A percentile compares a stretch with the other conserved stretches of the same genome.
Evolutionary conservation across 2,113 vertebrate genomes (phyloP).

Genomic region (Xerus inauris): DNA sequence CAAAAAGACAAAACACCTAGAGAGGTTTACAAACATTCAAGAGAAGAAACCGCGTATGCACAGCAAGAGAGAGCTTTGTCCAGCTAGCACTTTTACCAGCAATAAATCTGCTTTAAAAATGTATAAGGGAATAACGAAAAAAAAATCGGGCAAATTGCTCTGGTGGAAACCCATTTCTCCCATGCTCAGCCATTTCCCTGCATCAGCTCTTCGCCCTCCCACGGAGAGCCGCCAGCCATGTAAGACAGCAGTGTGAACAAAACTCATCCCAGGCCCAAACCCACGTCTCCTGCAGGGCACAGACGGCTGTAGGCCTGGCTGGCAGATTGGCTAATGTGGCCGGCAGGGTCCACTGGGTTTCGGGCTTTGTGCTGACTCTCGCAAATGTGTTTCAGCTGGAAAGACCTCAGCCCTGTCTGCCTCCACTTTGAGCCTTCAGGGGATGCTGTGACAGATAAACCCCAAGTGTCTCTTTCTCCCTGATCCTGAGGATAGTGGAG

Average conservation of each 20-base stretch:
- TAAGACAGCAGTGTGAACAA: background rate
- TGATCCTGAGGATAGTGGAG: background rate
- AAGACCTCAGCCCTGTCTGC: background rate
- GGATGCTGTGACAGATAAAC: background rate
- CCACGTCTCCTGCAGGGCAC: background rate
- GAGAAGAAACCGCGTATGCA: background rate
- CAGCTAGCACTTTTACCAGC: constrained; percentile 61
- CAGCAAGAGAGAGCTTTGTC: constrained; percentile 54
- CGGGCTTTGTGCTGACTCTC: background rate
- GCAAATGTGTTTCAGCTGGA: background rate
- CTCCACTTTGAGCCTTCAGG: background rate
- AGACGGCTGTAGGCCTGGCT: background rate
- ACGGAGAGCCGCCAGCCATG: background rate
- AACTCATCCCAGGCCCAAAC: background rate
- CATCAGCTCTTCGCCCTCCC: background rate
- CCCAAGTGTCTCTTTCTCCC: background rate
- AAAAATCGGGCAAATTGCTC: background rate
- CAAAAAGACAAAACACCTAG: constrained; percentile 51
- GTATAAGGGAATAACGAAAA: constrained; percentile 20
- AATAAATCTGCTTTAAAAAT: constrained; percentile 70
- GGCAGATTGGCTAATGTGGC: too few species aligned
- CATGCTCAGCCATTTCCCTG: background rate
- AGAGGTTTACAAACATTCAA: constrained; percentile 48
- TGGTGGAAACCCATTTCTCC: constrained; percentile 48
- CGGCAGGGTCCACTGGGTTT: background rate